Evolutionary conservation across 2,797 vertebrate species (phyloP), one percentile per base, ranked within the genome.

Genomic region (Ispidina picta): DNA sequence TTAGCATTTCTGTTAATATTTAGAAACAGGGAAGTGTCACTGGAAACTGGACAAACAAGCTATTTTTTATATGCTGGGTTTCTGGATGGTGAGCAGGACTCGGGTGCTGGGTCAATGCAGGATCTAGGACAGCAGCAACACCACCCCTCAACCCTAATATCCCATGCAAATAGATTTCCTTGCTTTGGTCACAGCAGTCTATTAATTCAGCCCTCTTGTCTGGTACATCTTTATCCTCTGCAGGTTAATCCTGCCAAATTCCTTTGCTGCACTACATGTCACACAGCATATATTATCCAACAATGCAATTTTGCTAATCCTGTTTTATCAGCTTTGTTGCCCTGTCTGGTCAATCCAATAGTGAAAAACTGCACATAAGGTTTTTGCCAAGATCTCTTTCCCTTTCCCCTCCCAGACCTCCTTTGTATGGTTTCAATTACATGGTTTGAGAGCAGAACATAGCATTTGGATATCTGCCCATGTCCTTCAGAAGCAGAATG

Each of bases 401-500:
- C 79, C 86, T 89, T 78, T 73, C 66, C 26, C 25, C 43, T 16
- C 29, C 49, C 22, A n/a, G 46, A 48, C 33, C 62, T 25, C 52
- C 56, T 43, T 26, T 79, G 92, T 96, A 97, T 55, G 86, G 95
- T 97, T 98, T 98, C 97, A 97, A 97, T 98, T 97, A 98, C 98
- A 98, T 71, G 96, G 96, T 96, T 94, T 94, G 96, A 95, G 96
- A 97, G 97, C 97, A 96, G 96, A 97, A 86, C 87, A 95, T 62
- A 83, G 96, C 87, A 92, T 96, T 95, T 98, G 98, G 98, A 97
- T 52, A 92, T 85, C 95, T 33, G 98, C 98, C 98, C 98, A 60
- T 94, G 98, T 98, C 98, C 98, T 98, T 98, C 97, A 97, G 97
- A 98, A 95, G 96, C 96, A 97, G 97, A 98, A 97, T 97, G 97